Evolutionary conservation across 2,888 invertebrate genomes (phyloP), one percentile per base, ranked within the genome.

Genomic region (Pterostichus madidus): DNA sequence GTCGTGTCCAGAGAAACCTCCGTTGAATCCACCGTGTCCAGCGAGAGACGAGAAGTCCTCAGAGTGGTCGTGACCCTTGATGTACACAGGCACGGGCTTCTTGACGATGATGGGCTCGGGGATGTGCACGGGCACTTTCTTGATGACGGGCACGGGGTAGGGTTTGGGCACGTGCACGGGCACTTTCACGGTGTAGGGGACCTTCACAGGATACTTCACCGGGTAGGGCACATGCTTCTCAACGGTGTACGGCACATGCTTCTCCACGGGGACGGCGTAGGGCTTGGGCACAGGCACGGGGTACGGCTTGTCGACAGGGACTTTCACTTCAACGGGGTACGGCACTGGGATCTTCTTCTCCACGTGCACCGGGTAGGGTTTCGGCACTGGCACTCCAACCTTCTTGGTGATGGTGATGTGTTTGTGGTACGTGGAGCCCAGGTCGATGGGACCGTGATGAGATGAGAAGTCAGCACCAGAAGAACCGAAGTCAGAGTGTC

Each of bases 371-470:
- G 82, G 82, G 76, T 82, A 82, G 13, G 82, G 82, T 61, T 82
- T 75, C 1, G 82, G 82, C 31, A 82, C 76, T n/a, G 76, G 75
- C 2, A 82, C 64, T 10, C 82, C 82, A 5, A 82, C 49, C 35
- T 82, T 82, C 52, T 82, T 82, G 76, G 82, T 82, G 61, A 82
- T 82, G 32, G 64, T 75, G 82, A 82, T 82, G 49, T 82, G 82
- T 46, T 75, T 82, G 76, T 82, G 82, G 5, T 46, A 49, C 11
- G 24, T n/a, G 31, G 75, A 61, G 10, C 82, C 82, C 13, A 82
- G 52, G 39, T 82, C 82, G 35, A 82, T 82, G 52, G 82, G 82
- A 13, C 82, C 82, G 46, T 82, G 82, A 24, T 82, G 68, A 44
- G 46, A 31, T 35, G 13, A 75, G 13, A 56, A 64, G 15, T 44